Conservation (phyloP, 2,888 invertebrate species). For the Dasysyrphus albostriatus region DNA sequence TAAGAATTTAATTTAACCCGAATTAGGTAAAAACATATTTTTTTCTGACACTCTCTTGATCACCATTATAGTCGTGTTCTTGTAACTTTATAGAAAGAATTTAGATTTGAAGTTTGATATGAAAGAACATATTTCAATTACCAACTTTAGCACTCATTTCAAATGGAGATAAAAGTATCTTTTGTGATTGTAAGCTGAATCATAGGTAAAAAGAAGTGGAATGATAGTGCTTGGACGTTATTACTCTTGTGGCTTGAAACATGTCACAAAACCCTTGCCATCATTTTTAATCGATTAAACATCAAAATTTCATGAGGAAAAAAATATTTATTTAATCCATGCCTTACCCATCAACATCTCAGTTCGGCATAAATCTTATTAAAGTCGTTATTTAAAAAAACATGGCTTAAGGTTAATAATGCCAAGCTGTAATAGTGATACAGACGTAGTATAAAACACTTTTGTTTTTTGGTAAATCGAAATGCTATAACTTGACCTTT, state of each 20-base stretch:
- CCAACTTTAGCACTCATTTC: not conserved
- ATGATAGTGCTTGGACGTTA: no score
- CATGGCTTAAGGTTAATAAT: not conserved
- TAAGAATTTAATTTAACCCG: not conserved
- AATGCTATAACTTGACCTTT: conserved; percentile 1
- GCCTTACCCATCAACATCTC: not conserved
- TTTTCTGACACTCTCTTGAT: not conserved
- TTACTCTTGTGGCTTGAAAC: no score
- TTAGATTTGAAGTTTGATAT: not conserved
- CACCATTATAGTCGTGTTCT: not conserved
- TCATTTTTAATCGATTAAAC: no score
- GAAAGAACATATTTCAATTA: not conserved
- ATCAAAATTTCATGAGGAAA: no score
- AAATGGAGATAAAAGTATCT: not conserved
- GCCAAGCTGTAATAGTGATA: not conserved
- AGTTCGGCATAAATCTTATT: no score
- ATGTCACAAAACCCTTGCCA: no score
- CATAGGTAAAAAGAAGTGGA: not conserved
- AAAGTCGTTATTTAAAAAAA: not conserved
- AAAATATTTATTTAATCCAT: no score
- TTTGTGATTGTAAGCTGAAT: not conserved
- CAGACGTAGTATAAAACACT: not conserved
- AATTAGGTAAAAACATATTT: not conserved
- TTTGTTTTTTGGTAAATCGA: not conserved
- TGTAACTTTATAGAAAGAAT: not conserved